Evolutionary conservation across 2,888 invertebrate genomes (phyloP), one percentile per base, ranked within the genome.

Genomic region (Ditula angustiorana): DNA sequence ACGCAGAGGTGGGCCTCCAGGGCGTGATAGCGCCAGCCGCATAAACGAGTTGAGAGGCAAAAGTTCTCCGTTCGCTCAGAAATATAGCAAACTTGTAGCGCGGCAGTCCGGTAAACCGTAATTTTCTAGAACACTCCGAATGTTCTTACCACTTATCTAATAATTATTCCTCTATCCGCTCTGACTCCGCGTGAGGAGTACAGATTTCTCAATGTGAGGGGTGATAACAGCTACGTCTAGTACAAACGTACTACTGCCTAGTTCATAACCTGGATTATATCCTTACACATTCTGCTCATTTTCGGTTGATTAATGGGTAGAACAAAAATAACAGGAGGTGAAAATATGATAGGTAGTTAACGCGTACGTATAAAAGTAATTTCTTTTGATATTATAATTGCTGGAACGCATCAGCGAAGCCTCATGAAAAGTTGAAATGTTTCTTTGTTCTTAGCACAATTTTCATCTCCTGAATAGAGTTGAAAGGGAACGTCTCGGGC

Each of bases 11-110:
- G 80, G 83, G 80, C 80, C 88, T 85, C 87, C 68, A 69, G 86
- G 88, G 88, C 73, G 81, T 80, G 77, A 82, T 87, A 82, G 75
- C 76, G 69, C 73, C 69, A 70, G 74, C 80, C 74, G 75, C 80
- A 77, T 80, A 85, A 87, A 85, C 82, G 86, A 85, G 83, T 82
- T 76, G 78, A 75, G 77, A 75, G 69, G 76, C 72, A 71, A 81
- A 88, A 88, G 78, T 87, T 87, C 76, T 71, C 75, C 75, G 80
- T 74, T 70, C 76, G 74, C 78, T 77, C 78, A 81, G 79, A 79
- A 80, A 83, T 81, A 78, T 77, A 75, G 72, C 71, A 72, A 76
- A 75, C 73, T 80, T 77, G 52, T 53, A 23, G 35, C 13, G 52
- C 26, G 67, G 67, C 70, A 76, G 71, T 74, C 75, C 69, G 73